These are phyloP conservation scores for Rhadina sibilatrix DNA, from an alignment of 2,113 vertebrate species.

Conservation along the genomic window DNA sequence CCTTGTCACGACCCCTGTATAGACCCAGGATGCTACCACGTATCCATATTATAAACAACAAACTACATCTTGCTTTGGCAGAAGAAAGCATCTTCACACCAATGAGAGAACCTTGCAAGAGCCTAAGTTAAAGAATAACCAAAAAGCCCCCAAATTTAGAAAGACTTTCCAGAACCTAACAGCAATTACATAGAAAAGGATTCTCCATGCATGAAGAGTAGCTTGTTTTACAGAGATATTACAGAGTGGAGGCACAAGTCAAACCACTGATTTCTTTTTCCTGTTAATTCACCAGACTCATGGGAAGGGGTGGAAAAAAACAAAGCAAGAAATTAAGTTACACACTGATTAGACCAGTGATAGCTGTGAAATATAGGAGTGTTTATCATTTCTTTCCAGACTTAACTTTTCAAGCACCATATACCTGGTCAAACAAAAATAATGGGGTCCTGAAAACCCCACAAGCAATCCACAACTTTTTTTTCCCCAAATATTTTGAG, in stretches of 20 bases:
- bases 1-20: rapidly evolving
- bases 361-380: not conserved
- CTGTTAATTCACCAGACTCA: not conserved
- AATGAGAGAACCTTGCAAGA: not conserved
- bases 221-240: not conserved
- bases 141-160: not conserved
- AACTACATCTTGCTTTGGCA: not conserved
- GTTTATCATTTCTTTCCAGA: not conserved
- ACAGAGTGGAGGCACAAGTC: not conserved
- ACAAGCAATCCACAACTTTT: not conserved
- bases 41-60: not conserved
- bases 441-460: not conserved
- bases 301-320: not conserved
- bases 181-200: not conserved
- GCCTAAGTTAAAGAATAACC: not conserved
- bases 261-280: not conserved
- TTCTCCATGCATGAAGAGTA: not conserved
- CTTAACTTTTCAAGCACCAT: not conserved
- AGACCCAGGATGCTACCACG: not conserved
- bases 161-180: not conserved
- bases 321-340: not conserved
- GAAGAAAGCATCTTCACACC: not conserved
- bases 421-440: not conserved
- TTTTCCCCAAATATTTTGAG: not conserved
- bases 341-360: not conserved